These are phyloP conservation scores for Scopus umbretta DNA, from an alignment of 2,113 vertebrate genomes.

Conservation along the genomic window DNA sequence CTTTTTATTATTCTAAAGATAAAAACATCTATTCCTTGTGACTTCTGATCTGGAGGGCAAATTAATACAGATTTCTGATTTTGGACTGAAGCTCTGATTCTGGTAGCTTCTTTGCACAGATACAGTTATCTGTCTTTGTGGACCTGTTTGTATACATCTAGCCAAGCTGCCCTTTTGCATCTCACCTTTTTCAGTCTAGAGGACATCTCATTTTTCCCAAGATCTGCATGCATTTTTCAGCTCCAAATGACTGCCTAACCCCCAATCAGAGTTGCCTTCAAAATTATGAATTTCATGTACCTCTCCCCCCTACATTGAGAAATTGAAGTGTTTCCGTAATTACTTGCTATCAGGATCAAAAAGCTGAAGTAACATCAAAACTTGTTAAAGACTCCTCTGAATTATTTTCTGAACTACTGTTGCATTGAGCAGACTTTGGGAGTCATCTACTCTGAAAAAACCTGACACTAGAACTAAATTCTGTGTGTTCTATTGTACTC, in stretches of 20 bases:
- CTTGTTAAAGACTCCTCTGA: background rate
- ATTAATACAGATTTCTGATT: background rate
- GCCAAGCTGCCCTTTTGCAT: background rate
- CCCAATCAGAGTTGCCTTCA: background rate
- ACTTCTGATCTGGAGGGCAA: background rate
- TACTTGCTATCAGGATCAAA: background rate
- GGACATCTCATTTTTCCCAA: background rate
- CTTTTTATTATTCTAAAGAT: background rate
- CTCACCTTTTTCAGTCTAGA: background rate
- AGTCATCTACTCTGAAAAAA: background rate
- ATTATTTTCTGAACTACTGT: background rate
- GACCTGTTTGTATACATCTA: background rate
- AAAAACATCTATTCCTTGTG: background rate
- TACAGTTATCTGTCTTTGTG: fast-evolving
- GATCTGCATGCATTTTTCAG: background rate
- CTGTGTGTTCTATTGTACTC: background rate
- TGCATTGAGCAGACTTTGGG: background rate
- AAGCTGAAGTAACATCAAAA: background rate
- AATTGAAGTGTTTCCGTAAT: background rate
- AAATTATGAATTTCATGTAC: background rate
- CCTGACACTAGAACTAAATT: background rate
- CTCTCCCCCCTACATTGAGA: background rate
- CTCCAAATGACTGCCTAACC: background rate
- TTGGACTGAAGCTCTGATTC: background rate
- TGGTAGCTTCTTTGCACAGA: background rate